Evolutionary conservation across 2,888 invertebrate species (phyloP).

Genomic region (Harpalus rubripes): DNA sequence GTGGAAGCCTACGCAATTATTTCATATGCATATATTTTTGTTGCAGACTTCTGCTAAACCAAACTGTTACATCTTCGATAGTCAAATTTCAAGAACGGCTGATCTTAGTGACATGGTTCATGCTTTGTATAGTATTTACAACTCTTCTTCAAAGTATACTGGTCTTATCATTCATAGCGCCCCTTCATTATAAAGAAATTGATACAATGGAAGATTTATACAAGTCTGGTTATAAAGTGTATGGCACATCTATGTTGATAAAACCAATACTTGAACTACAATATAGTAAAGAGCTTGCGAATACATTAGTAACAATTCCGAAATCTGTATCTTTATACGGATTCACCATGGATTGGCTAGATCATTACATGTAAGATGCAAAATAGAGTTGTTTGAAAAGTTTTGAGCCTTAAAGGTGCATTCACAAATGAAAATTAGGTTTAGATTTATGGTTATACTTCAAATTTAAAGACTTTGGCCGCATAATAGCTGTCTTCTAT

Average conservation of each 20-base stretch:
- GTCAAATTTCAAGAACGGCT: constrained; percentile 25
- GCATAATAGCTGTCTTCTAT: no score
- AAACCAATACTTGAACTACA: neutral
- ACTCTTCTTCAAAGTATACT: constrained; percentile 38
- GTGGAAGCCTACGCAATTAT: no score
- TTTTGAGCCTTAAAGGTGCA: no score
- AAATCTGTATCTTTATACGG: neutral
- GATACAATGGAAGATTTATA: constrained; percentile 39
- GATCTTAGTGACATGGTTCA: constrained; percentile 2
- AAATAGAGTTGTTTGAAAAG: no score
- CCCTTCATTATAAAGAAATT: constrained; percentile 14
- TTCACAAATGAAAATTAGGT: no score
- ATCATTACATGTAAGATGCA: constrained; percentile 4
- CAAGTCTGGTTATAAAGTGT: constrained; percentile 3
- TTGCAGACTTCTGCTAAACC: constrained; percentile 1
- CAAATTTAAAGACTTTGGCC: no score
- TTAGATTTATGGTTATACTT: no score
- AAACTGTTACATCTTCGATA: neutral
- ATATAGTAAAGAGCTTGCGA: neutral
- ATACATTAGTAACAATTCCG: neutral
- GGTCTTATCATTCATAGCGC: neutral
- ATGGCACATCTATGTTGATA: neutral
- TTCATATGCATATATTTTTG: no score
- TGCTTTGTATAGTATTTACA: constrained; percentile 12
- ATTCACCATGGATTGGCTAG: neutral